phyloP scores from a whole-genome alignment of 2,888 invertebrate species.

The Sclerodermus sp. region DNA sequence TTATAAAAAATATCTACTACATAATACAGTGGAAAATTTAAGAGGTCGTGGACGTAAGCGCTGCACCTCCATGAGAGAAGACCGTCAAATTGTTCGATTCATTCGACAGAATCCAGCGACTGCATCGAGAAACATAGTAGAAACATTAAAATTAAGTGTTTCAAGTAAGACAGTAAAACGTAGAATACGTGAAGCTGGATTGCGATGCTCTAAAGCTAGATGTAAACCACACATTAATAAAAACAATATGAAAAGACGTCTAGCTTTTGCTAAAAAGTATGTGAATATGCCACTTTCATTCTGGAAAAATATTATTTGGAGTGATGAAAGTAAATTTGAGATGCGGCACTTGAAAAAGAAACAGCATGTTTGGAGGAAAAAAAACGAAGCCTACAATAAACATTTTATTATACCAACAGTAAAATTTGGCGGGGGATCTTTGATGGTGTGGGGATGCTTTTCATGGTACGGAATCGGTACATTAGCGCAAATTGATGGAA shows the following conservation, averaged over 20 bases:
- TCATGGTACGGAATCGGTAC: too few species aligned
- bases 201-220: background rate
- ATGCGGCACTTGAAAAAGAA: too few species aligned
- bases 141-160: constrained; percentile 4
- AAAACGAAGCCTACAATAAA: background rate
- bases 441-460: background rate
- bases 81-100: constrained; percentile 3
- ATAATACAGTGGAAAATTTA: constrained; percentile 6
- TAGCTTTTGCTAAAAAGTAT: constrained; percentile 8
- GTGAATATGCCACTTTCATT: constrained; percentile 3
- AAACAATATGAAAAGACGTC: constrained; percentile 6
- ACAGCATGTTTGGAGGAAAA: background rate
- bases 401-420: background rate
- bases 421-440: too few species aligned
- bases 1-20: too few species aligned
- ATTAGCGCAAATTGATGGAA: too few species aligned
- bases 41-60: too few species aligned
- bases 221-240: constrained; percentile 3
- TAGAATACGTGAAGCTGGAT: background rate
- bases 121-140: constrained; percentile 5
- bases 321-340: too few species aligned
- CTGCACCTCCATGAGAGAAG: background rate
- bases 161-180: background rate
- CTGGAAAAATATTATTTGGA: background rate
- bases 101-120: constrained; percentile 2